Percentiles rank a stretch among this genome's conserved stretches.
These are phyloP conservation scores for Sinhomidia bicolor DNA, from an alignment of 2,888 invertebrate genomes.

Conservation along the genomic window DNA sequence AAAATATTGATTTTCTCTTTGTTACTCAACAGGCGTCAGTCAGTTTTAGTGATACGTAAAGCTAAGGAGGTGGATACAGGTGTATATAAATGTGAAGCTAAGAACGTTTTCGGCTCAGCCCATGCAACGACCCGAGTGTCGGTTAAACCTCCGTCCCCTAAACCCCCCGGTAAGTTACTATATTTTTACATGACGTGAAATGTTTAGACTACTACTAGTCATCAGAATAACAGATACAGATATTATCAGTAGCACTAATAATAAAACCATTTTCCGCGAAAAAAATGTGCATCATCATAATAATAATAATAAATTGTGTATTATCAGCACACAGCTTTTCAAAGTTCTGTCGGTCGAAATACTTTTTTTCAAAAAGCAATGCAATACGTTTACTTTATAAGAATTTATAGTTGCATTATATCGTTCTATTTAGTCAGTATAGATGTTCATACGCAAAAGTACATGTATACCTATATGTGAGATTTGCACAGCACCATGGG, in stretches of 20 bases:
- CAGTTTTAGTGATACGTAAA: conserved; percentile 80
- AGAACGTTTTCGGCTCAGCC: conserved; percentile 79
- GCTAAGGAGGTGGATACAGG: conserved; percentile 79
- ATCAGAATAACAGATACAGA: background rate
- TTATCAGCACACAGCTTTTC: no score
- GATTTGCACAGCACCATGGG: background rate
- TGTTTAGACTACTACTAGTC: conserved; percentile 24
- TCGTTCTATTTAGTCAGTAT: no score
- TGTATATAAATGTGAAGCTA: conserved; percentile 79
- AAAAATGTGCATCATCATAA: no score
- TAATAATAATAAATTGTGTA: no score
- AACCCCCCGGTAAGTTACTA: conserved; percentile 75
- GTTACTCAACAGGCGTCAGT: conserved; percentile 77
- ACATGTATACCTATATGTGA: background rate
- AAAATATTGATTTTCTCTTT: background rate
- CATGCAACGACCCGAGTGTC: conserved; percentile 78
- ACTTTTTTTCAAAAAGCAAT: background rate
- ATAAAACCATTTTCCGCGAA: background rate
- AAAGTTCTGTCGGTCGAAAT: background rate
- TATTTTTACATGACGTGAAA: background rate
- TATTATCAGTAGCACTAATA: background rate
- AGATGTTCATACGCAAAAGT: no score
- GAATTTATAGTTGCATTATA: no score
- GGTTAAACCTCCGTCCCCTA: conserved; percentile 69
- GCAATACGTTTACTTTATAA: no score